Evolutionary conservation across 2,888 invertebrate species (phyloP).

Genomic region (Lasioglossum pauxillum): DNA sequence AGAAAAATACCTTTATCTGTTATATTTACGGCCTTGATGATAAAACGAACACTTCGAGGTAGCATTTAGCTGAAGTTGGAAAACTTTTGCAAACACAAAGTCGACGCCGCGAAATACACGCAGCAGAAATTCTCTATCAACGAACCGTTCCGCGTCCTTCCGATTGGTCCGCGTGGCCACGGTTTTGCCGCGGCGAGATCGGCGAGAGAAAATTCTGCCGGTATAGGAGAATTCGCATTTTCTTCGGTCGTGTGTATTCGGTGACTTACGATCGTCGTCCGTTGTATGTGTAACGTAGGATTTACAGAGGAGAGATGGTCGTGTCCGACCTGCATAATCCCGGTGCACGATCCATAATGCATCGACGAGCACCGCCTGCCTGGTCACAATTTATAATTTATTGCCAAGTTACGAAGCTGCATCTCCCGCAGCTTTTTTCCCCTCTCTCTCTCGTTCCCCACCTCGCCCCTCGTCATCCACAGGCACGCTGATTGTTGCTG

Average conservation of each 20-base stretch:
- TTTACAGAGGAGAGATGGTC: slow-evolving; percentile 46
- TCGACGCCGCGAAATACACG: not conserved
- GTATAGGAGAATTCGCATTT: slow-evolving; percentile 5
- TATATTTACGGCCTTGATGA: not conserved
- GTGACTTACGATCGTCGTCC: slow-evolving; percentile 13
- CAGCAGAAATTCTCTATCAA: not conserved
- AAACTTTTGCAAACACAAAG: not conserved
- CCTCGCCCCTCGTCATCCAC: not conserved
- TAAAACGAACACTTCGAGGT: not conserved
- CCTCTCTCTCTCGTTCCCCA: not conserved
- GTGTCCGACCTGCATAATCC: slow-evolving; percentile 60
- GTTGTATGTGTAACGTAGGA: slow-evolving; percentile 32
- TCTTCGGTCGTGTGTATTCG: slow-evolving; percentile 11
- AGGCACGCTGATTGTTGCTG: slow-evolving; percentile 52
- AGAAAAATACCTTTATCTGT: not conserved
- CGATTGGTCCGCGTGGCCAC: not conserved
- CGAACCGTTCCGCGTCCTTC: not conserved
- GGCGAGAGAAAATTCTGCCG: not conserved
- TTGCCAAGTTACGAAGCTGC: slow-evolving; percentile 72
- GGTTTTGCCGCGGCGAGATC: not conserved
- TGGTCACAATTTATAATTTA: slow-evolving; percentile 77
- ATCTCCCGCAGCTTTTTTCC: slow-evolving; percentile 46
- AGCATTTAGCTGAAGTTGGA: not conserved
- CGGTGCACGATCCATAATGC: slow-evolving; percentile 72
- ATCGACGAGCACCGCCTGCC: slow-evolving; percentile 70